Conservation (phyloP, 2,888 invertebrate genomes). For the Morpho achilles region DNA sequence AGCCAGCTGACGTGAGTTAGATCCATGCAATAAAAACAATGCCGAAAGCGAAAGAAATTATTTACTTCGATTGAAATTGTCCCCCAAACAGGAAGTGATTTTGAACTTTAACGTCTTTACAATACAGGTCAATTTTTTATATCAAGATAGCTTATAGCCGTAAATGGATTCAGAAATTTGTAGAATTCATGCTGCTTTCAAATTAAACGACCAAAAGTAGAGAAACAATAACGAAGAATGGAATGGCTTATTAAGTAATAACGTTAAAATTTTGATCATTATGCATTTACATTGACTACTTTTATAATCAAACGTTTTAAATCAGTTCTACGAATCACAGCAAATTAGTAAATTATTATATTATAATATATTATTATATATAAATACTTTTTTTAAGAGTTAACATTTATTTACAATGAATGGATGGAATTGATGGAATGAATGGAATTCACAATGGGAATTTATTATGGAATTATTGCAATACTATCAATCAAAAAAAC, state of each 20-base stretch:
- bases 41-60: conserved; percentile 27
- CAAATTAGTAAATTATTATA: too few relatives aligned
- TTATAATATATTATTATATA: too few relatives aligned
- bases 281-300: too few relatives aligned
- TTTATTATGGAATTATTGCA: too few relatives aligned
- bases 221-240: conserved; percentile 2
- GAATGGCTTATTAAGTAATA: not conserved
- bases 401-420: too few relatives aligned
- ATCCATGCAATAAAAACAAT: conserved; percentile 29
- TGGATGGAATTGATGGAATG: too few relatives aligned
- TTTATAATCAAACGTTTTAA: too few relatives aligned
- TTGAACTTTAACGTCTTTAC: conserved; percentile 5
- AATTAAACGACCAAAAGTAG: conserved; percentile 10
- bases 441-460: too few relatives aligned
- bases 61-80: conserved; percentile 19
- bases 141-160: conserved; percentile 4
- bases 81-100: conserved; percentile 1
- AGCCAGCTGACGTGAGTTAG: conserved; percentile 28
- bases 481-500: too few relatives aligned
- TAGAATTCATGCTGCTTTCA: conserved; percentile 10
- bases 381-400: too few relatives aligned
- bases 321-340: too few relatives aligned
- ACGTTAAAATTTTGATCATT: not conserved
- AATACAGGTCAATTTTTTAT: conserved; percentile 4
- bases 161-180: conserved; percentile 8